These are phyloP conservation scores for Himalopsyche kuldschensis DNA, from an alignment of 2,888 invertebrate genomes.

Conservation along the genomic window DNA sequence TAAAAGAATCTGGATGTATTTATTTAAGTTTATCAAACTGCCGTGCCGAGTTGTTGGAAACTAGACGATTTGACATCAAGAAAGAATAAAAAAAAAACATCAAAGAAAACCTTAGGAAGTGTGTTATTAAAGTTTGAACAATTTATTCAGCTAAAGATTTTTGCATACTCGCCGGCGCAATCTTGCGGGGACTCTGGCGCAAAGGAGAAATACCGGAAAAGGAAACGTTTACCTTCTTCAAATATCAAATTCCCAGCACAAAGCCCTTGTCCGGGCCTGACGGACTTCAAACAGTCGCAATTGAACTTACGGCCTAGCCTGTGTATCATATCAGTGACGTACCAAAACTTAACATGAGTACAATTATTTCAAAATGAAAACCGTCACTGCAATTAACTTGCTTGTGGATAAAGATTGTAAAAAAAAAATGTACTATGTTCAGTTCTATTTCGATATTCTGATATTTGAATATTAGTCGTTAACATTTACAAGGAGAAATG, in stretches of 20 bases:
- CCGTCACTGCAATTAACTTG: too few species aligned
- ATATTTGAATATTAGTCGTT: too few species aligned
- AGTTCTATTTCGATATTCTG: too few species aligned
- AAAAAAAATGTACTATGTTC: too few species aligned
- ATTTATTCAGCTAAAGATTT: slow-evolving; percentile 28
- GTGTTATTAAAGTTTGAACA: slow-evolving; percentile 35
- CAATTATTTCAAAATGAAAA: too few species aligned
- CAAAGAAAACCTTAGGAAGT: slow-evolving; percentile 21
- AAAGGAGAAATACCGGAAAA: slow-evolving; percentile 34
- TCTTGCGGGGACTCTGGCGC: slow-evolving; percentile 16
- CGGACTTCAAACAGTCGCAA: slow-evolving; percentile 13
- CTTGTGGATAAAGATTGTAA: too few species aligned
- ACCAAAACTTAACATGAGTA: neutral
- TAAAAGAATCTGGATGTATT: too few species aligned
- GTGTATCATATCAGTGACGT: neutral
- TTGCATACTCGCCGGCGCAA: slow-evolving; percentile 25
- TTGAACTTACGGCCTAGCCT: slow-evolving; percentile 7
- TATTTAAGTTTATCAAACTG: neutral
- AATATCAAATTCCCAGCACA: slow-evolving; percentile 39
- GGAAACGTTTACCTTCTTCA: slow-evolving; percentile 40
- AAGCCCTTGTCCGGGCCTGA: slow-evolving; percentile 14
- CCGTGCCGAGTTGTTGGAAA: neutral
- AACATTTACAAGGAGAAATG: too few species aligned
- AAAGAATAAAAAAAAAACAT: slow-evolving; percentile 20
- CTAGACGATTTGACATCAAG: neutral